Base-by-base conservation (phyloP, 2,113 vertebrate species). In the Hystrix brachyura region DNA sequence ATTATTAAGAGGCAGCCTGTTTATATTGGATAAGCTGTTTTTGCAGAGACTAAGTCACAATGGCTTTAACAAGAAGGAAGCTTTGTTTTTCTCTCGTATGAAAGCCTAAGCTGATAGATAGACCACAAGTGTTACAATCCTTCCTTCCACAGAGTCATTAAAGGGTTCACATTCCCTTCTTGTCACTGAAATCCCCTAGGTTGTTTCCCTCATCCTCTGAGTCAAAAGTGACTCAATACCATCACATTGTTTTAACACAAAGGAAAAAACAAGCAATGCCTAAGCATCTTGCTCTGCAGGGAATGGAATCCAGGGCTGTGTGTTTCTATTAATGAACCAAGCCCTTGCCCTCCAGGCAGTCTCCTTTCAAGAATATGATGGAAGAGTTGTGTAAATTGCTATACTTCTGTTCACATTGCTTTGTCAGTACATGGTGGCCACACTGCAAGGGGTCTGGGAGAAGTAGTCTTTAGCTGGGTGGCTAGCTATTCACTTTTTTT, bases 221-320 rank as follows among this genome's bases (percentile, higher is more conserved):
- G 55, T 92, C 48, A 94, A 90, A 92, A 18, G 78, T 94, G 43
- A 59, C 55, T 92, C 29, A 95, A 76, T 62, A 25, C 17, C 65
- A 86, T 67, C 13, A 64, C 55, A 29, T 81, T 51, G 48, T 93
- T 82, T 84, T 93, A 91, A 81, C 12, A 59, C 19, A 48, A 67
- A 21, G 18, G 87, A 87, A 93, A 87, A 90, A 91, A 5, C 19
- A 95, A 85, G 3, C 64, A 88, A 46, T 64, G 55, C 12, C 25
- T 18, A 72, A 23, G 4, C n/a, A 88, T 74, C 72, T 92, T 79
- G 29, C 29, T 79, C 15, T 78, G 15, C 76, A 53, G 76, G 8
- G 17, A 5, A 11, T 55, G 46, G 15, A 79, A 79, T 13, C 5
- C 25, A 34, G 76, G 29, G 29, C 76, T 5, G 3, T 34, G 29